Percentiles rank a stretch among this genome's conserved stretches.
phyloP scores from a whole-genome alignment of 2,888 invertebrate species.

The Formica aserva region DNA sequence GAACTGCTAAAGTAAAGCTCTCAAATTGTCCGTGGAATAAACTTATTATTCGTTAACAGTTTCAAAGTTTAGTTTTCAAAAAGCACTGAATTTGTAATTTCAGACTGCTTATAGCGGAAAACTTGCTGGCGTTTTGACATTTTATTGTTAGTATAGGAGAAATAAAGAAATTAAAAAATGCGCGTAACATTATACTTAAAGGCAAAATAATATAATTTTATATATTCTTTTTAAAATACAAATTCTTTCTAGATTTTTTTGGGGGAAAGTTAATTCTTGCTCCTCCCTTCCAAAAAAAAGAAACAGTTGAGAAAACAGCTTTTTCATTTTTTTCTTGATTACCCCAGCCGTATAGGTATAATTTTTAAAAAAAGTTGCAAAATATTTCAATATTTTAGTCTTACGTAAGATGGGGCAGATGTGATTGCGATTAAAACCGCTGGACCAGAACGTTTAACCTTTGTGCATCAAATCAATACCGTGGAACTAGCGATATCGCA shows the following conservation, averaged over 20 bases:
- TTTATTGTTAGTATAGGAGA: neutral
- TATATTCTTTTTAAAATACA: neutral
- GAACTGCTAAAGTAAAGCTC: neutral
- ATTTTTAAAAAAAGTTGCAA: neutral
- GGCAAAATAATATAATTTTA: neutral
- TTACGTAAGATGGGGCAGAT: conserved; percentile 32
- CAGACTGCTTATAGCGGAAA: neutral
- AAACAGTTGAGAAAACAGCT: neutral
- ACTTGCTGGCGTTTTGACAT: neutral
- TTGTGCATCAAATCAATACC: conserved; percentile 48
- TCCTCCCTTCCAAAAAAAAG: too few relatives aligned
- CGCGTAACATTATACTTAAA: neutral
- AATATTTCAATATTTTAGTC: neutral
- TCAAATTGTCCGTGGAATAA: neutral
- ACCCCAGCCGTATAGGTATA: neutral
- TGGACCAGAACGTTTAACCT: conserved; percentile 46
- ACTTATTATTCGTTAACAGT: neutral
- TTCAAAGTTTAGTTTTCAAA: neutral
- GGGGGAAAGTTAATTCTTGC: neutral
- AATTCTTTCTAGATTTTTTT: neutral
- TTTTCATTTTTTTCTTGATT: neutral
- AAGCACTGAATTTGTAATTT: neutral
- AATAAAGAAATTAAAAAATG: neutral
- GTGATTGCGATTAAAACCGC: conserved; percentile 32
- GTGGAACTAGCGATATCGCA: conserved; percentile 27